A percentile compares a stretch with the other conserved stretches of the same genome.
Conservation (phyloP, 2,888 invertebrate species). For the Trichogramma dendrolimi region DNA sequence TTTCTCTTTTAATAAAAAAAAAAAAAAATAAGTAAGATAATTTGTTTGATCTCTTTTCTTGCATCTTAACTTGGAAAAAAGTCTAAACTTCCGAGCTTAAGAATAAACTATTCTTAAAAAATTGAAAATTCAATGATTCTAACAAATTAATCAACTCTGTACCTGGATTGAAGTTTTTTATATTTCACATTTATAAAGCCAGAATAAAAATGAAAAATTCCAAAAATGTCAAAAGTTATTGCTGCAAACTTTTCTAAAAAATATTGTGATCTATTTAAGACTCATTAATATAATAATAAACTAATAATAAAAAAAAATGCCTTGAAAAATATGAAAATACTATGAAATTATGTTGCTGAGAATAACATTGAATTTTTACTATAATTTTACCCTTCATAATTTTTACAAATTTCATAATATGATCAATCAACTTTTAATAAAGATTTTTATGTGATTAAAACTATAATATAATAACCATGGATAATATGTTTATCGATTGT, state of each 20-base stretch:
- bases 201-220: slow-evolving; percentile 16
- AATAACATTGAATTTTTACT: no score
- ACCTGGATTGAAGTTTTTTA: not conserved
- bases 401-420: not conserved
- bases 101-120: no score
- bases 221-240: slow-evolving; percentile 4
- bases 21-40: no score
- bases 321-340: slow-evolving; percentile 26
- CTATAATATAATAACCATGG: not conserved
- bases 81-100: no score
- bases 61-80: no score
- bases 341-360: no score
- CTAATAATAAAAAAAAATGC: slow-evolving; percentile 31
- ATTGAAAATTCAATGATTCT: not conserved
- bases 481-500: no score
- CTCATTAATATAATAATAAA: slow-evolving; percentile 16
- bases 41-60: no score
- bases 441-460: slow-evolving; percentile 11
- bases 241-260: not conserved
- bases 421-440: slow-evolving; percentile 4
- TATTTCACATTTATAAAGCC: slow-evolving; percentile 13
- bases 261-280: slow-evolving; percentile 15
- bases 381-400: no score
- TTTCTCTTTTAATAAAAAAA: no score
- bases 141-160: not conserved